Evolutionary conservation across 2,888 invertebrate genomes (phyloP).

Genomic region (Protonemura montana): DNA sequence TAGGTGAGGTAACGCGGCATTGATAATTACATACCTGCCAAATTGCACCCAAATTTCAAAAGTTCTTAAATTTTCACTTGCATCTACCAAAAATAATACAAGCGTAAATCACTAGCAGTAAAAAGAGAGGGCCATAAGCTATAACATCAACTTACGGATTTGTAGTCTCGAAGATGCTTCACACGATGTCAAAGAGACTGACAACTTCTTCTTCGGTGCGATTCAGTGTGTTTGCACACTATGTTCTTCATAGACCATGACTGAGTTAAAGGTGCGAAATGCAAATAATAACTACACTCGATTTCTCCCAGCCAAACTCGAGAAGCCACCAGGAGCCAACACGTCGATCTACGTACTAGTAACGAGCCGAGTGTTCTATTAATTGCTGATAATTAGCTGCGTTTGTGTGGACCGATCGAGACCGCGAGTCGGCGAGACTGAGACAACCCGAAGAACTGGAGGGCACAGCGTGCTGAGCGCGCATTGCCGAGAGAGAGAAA

Average conservation of each 20-base stretch:
- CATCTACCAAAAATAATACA: neutral
- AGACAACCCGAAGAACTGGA: neutral
- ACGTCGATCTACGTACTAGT: neutral
- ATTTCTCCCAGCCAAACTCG: neutral
- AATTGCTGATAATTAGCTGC: neutral
- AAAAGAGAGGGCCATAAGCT: neutral
- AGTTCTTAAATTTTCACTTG: neutral
- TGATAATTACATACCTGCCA: neutral
- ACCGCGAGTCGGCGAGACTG: neutral
- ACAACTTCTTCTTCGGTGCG: neutral
- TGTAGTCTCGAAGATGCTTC: neutral
- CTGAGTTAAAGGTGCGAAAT: neutral
- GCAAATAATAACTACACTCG: neutral
- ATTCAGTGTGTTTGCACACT: neutral
- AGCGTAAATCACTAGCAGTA: neutral
- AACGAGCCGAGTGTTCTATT: neutral
- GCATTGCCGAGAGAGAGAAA: neutral
- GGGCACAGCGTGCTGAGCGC: neutral
- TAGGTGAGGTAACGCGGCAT: neutral
- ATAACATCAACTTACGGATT: neutral
- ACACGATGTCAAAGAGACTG: neutral
- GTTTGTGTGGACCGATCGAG: neutral
- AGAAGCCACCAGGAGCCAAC: neutral
- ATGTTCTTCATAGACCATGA: neutral
- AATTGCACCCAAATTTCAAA: neutral